phyloP scores from a whole-genome alignment of 2,113 vertebrate genomes.

The Pyxicephalus adspersus region DNA sequence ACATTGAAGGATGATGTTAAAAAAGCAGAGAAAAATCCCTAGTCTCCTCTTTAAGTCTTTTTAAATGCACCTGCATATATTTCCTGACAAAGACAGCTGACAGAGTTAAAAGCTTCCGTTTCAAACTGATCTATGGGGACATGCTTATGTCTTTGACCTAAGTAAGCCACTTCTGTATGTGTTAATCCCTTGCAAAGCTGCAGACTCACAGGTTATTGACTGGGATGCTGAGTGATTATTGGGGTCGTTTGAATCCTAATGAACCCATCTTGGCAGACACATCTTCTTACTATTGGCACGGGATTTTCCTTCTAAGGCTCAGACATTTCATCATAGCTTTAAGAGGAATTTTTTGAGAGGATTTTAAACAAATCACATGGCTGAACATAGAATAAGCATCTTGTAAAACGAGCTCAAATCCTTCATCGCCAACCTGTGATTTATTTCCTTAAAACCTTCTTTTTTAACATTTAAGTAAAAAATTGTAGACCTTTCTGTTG shows the following conservation, averaged over 20 bases:
- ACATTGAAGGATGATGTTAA: not conserved
- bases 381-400: slow-evolving; percentile 16
- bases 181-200: slow-evolving; percentile 48
- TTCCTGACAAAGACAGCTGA: slow-evolving; percentile 18
- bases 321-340: slow-evolving; percentile 37
- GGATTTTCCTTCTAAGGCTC: slow-evolving; percentile 27
- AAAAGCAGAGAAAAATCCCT: not conserved
- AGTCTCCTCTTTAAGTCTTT: not conserved
- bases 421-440: not conserved
- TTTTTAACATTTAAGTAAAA: not conserved
- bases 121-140: slow-evolving; percentile 20
- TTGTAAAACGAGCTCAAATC: slow-evolving; percentile 20
- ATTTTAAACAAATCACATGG: slow-evolving; percentile 36
- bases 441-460: slow-evolving; percentile 13
- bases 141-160: slow-evolving; percentile 46
- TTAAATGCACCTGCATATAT: slow-evolving; percentile 12
- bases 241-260: slow-evolving; percentile 43
- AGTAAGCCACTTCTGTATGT: slow-evolving; percentile 49
- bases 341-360: slow-evolving; percentile 13
- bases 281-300: slow-evolving; percentile 33
- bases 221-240: slow-evolving; percentile 51
- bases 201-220: slow-evolving; percentile 46
- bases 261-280: slow-evolving; percentile 45
- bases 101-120: slow-evolving; percentile 51
- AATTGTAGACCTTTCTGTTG: not conserved